Base-by-base conservation (phyloP, 2,888 invertebrate genomes). In the Polymixis lichenea region DNA sequence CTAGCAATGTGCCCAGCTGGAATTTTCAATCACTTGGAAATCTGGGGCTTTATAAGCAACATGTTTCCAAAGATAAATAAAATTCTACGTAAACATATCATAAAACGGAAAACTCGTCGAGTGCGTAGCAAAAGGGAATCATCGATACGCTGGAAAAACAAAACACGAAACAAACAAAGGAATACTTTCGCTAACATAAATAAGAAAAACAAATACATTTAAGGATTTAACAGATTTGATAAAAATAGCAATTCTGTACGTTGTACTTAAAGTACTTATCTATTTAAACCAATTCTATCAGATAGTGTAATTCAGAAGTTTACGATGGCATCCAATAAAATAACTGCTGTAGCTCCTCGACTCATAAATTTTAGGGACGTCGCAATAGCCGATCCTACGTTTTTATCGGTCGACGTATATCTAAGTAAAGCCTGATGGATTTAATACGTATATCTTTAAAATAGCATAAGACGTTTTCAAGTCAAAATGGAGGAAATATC, bases 321-420 rank as follows among this genome's bases (percentile, higher is more conserved):
- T 88, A 89, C 88, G 86, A 89, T 73, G 80, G 80, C 86, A 82
- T 87, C 81, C 77, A 85, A 86, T 83, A 85, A 83, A 87, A 88
- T 87, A 85, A 87, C 84, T 86, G 86, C 80, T 83, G 77, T 82
- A 78, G 74, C 66, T 69, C 68, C 67, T 55, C 72, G 75, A 74
- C 85, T 86, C 88, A 89, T 92, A 91, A 90, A 91, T 89, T 91
- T 89, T 83, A 86, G 85, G 87, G 86, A 84, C 86, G 89, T 76
- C 85, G 78, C 86, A 88, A 90, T 90, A 86, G 89, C 84, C 87
- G 84, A 88, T 90, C 87, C 86, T 85, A 86, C 88, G 86, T 87
- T 92, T 91, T 91, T 89, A 91, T 92, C 87, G 86, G 82, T 66
- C 72, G 85, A 86, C 71, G 43, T 82, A 80, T 72, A 80, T 78